These are phyloP conservation scores for Calliscelio sp. DNA, from an alignment of 2,888 invertebrate genomes.

Conservation along the genomic window DNA sequence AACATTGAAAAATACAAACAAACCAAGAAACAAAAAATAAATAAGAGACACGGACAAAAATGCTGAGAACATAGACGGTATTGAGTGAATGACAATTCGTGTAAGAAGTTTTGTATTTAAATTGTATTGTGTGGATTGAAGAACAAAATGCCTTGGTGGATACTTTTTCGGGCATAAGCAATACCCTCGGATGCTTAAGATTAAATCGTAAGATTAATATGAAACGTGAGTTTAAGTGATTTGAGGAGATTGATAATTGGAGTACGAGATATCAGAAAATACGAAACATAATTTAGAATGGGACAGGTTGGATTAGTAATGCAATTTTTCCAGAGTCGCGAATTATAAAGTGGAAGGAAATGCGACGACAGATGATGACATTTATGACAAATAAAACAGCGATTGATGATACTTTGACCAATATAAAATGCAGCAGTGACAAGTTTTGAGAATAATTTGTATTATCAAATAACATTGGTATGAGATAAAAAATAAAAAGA, in stretches of 20 bases:
- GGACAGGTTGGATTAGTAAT: no score
- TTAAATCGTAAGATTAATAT: conserved; percentile 2
- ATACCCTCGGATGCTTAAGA: conserved; percentile 19
- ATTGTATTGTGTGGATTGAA: conserved; percentile 7
- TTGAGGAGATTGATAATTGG: conserved; percentile 3
- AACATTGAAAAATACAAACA: no score
- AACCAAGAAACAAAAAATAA: no score
- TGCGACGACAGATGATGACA: conserved; percentile 7
- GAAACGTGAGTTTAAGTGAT: conserved; percentile 28
- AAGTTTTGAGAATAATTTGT: conserved; percentile 50
- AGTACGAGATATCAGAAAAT: conserved; percentile 34
- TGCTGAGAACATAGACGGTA: conserved; percentile 18
- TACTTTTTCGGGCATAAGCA: conserved; percentile 39
- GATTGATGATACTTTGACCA: conserved; percentile 40
- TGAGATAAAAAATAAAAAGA: conserved; percentile 12
- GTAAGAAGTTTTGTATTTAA: conserved; percentile 38
- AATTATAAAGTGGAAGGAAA: conserved; percentile 24
- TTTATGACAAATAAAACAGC: conserved; percentile 24
- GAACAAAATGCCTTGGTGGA: conserved; percentile 8
- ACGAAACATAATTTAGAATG: conserved; percentile 30
- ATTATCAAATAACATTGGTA: conserved; percentile 27
- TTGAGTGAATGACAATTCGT: conserved; percentile 52
- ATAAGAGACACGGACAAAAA: conserved; percentile 6
- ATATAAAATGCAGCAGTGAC: conserved; percentile 36
- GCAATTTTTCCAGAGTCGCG: not conserved